Percentiles rank a stretch among this genome's conserved stretches.
phyloP scores from a whole-genome alignment of 2,113 vertebrate species.

The Furnarius figulus region DNA sequence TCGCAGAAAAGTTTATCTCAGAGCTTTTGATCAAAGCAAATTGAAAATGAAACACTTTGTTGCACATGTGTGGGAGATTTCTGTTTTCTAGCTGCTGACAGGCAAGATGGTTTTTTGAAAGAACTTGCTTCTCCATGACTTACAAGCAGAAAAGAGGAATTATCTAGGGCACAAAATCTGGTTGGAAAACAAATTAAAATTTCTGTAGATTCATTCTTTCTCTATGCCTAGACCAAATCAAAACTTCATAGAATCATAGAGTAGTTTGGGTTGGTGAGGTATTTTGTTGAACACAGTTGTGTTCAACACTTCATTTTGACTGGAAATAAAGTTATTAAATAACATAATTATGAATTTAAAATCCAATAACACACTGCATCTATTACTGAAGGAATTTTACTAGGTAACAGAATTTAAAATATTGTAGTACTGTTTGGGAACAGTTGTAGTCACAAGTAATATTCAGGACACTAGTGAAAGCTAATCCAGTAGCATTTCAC shows the following conservation, averaged over 20 bases:
- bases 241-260: neutral
- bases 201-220: neutral
- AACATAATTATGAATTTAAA: neutral
- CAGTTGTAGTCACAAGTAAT: neutral
- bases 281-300: neutral
- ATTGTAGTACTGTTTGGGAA: neutral
- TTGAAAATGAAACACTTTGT: neutral
- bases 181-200: neutral
- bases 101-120: neutral
- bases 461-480: neutral
- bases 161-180: neutral
- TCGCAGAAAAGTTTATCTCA: neutral
- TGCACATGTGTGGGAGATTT: neutral
- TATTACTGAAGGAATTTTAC: neutral
- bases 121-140: neutral
- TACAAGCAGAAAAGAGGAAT: neutral
- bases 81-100: neutral
- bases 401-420: neutral
- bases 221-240: neutral
- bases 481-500: neutral
- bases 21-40: neutral
- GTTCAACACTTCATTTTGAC: neutral
- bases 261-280: neutral
- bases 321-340: neutral
- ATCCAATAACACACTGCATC: neutral